These are phyloP conservation scores for Lasioglossum baleicum DNA, from an alignment of 1,140 invertebrate genomes.

Conservation along the genomic window DNA sequence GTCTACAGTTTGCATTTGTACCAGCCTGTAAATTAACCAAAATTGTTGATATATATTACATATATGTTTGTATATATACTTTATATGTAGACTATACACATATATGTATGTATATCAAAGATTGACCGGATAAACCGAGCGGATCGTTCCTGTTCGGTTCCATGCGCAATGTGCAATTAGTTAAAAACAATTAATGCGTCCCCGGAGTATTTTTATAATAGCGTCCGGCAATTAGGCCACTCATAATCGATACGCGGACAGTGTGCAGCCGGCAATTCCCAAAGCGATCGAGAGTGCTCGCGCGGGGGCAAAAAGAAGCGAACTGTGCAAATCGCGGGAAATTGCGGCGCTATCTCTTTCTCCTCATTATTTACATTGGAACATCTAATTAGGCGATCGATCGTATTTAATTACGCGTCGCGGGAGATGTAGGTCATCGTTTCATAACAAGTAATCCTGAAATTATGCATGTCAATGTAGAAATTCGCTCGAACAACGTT, in stretches of 20 bases:
- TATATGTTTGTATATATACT: too few species aligned
- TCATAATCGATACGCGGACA: constrained; percentile 13
- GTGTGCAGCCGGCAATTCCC: background rate
- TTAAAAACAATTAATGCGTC: constrained; percentile 38
- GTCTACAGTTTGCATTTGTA: background rate
- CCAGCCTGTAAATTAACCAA: too few species aligned
- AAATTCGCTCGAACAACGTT: background rate
- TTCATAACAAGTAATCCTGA: background rate
- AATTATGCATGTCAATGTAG: background rate
- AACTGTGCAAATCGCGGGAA: background rate
- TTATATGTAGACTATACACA: too few species aligned
- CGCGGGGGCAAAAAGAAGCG: background rate
- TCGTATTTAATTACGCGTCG: constrained; percentile 1
- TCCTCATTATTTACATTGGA: background rate
- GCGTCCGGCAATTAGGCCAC: background rate
- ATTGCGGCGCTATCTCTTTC: background rate
- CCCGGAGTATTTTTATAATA: constrained; percentile 31
- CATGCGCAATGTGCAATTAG: background rate
- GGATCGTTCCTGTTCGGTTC: background rate
- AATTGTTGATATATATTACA: too few species aligned
- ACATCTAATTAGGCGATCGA: constrained; percentile 5
- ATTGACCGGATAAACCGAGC: constrained; percentile 10
- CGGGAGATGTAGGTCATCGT: background rate
- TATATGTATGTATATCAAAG: too few species aligned
- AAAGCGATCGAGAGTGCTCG: background rate